A percentile compares a stretch with the other conserved stretches of the same genome.
These are phyloP conservation scores for Clostera curtula DNA, from an alignment of 2,888 invertebrate species.

Conservation along the genomic window DNA sequence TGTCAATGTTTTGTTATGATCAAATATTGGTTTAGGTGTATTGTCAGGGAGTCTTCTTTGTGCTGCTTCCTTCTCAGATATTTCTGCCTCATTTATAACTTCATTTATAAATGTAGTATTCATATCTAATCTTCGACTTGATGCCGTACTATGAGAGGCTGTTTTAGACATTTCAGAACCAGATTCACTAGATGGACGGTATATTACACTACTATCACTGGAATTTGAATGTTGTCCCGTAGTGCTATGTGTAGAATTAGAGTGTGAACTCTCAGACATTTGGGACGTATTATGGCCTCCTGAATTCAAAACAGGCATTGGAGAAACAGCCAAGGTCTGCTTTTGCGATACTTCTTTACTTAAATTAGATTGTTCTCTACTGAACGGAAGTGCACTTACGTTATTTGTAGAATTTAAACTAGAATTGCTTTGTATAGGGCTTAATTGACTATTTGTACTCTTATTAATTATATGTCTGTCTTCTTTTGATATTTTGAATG, in stretches of 20 bases:
- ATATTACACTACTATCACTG: slow-evolving; percentile 83
- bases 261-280: slow-evolving; percentile 81
- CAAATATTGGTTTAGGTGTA: slow-evolving; percentile 39
- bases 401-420: slow-evolving; percentile 73
- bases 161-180: slow-evolving; percentile 76
- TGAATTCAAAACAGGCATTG: slow-evolving; percentile 78
- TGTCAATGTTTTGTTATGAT: slow-evolving; percentile 51
- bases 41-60: slow-evolving; percentile 49
- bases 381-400: slow-evolving; percentile 62
- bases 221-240: slow-evolving; percentile 82
- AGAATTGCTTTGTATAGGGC: slow-evolving; percentile 74
- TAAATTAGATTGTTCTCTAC: slow-evolving; percentile 68
- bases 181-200: slow-evolving; percentile 82
- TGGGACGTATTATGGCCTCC: slow-evolving; percentile 55
- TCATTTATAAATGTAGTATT: slow-evolving; percentile 66
- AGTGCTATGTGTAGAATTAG: slow-evolving; percentile 74
- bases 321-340: slow-evolving; percentile 80
- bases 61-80: slow-evolving; percentile 63
- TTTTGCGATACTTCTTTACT: slow-evolving; percentile 67
- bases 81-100: slow-evolving; percentile 71
- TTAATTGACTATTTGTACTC: slow-evolving; percentile 73
- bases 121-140: slow-evolving; percentile 72
- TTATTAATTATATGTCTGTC: slow-evolving; percentile 68
- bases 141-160: slow-evolving; percentile 45
- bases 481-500: slow-evolving; percentile 82